Percentiles rank a stretch among this genome's conserved stretches.
Evolutionary conservation across 2,113 vertebrate genomes (phyloP).

Genomic region (Mus spicilegus): DNA sequence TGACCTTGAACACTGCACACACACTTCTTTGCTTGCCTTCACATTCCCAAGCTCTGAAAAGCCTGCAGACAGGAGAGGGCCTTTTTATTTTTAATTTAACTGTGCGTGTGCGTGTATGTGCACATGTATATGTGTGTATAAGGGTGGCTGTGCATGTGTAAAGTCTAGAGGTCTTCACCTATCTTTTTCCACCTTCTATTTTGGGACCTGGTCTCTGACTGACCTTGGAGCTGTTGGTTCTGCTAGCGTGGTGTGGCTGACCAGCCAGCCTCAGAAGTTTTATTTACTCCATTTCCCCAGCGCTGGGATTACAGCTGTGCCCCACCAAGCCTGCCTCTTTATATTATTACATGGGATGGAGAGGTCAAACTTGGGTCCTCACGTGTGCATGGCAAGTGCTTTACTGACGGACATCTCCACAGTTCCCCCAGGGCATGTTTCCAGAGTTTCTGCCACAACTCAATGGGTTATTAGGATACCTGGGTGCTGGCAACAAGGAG

Average conservation of each 20-base stretch:
- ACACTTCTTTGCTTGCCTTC: not conserved
- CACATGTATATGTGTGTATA: not conserved
- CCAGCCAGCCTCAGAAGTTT: too few species aligned
- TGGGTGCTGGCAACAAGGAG: too few species aligned
- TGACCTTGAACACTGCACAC: not conserved
- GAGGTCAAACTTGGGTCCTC: not conserved
- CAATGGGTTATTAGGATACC: too few species aligned
- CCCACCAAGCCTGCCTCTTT: not conserved
- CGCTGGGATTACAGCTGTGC: too few species aligned
- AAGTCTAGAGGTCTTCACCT: too few species aligned
- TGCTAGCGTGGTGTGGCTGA: not conserved
- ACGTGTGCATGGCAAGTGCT: too few species aligned
- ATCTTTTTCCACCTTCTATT: not conserved
- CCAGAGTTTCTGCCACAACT: not conserved
- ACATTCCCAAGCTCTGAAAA: not conserved
- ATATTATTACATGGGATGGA: too few species aligned
- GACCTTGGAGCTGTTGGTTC: not conserved
- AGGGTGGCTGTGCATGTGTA: too few species aligned
- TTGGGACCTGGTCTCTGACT: not conserved
- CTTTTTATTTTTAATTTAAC: not conserved
- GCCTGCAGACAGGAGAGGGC: not conserved
- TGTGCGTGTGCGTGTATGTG: rapidly evolving
- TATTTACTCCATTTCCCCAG: not conserved
- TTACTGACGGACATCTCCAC: not conserved
- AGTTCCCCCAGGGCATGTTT: not conserved